A percentile compares a stretch with the other conserved stretches of the same genome.
Conservation (phyloP, 2,797 vertebrate genomes). For the Otolemur crassicaudatus region DNA sequence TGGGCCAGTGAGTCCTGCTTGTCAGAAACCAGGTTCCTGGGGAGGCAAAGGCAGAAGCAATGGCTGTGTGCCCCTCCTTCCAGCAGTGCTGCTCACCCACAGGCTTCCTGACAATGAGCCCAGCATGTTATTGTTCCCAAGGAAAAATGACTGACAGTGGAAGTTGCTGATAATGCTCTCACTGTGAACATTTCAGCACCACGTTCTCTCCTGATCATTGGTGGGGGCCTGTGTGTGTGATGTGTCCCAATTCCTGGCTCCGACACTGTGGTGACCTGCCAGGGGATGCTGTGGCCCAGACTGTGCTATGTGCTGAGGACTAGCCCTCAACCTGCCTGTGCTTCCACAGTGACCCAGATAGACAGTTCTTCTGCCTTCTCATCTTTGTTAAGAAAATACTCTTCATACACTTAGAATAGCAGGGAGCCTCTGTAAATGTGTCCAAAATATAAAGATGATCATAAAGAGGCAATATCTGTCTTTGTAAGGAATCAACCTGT, state of each 20-base stretch:
- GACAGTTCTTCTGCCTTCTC: not conserved
- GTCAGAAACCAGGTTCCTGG: constrained; percentile 97
- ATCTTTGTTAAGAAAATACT: not conserved
- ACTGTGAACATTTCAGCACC: not conserved
- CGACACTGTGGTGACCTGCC: not conserved
- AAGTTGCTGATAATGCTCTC: not conserved
- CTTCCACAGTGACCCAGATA: not conserved
- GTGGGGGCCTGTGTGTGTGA: not conserved
- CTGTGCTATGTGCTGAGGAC: not conserved
- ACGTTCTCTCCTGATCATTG: not conserved
- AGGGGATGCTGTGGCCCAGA: not conserved
- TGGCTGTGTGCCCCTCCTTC: not conserved
- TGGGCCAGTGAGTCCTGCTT: constrained; percentile 96
- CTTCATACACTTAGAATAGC: not conserved
- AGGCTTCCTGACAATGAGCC: not conserved
- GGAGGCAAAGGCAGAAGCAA: not conserved
- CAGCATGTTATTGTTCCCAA: not conserved
- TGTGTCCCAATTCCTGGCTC: not conserved
- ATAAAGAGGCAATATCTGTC: not conserved
- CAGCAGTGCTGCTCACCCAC: not conserved
- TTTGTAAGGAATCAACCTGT: not conserved
- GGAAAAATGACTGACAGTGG: not conserved
- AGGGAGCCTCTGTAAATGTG: not conserved
- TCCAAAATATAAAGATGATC: not conserved
- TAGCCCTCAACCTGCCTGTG: not conserved